Percentiles rank a stretch among this genome's conserved stretches.
Conservation (phyloP, 1,140 invertebrate species). For the Hycleus phaleratus region DNA sequence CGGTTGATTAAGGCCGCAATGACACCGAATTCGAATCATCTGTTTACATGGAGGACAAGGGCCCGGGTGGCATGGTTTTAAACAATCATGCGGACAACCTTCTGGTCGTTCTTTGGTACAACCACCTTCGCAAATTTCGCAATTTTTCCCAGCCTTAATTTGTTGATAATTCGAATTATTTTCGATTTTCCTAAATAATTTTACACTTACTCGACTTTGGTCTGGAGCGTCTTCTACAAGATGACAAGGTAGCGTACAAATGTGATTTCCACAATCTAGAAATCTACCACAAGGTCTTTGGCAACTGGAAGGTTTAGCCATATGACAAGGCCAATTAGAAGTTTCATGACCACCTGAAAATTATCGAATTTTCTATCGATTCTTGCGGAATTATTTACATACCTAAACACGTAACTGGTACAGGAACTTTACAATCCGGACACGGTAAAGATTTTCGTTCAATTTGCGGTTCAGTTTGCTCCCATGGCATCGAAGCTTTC, state of each 20-base stretch:
- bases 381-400: too few species aligned
- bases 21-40: constrained; percentile 64
- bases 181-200: not conserved
- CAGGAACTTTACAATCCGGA: constrained; percentile 60
- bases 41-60: constrained; percentile 62
- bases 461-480: constrained; percentile 45
- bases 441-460: constrained; percentile 61
- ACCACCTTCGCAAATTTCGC: constrained; percentile 62
- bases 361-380: too few species aligned
- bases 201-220: constrained; percentile 40
- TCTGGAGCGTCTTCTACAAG: constrained; percentile 43
- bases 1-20: constrained; percentile 67
- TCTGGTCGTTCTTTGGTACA: constrained; percentile 61
- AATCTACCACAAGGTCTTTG: constrained; percentile 59
- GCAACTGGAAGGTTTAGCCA: constrained; percentile 64
- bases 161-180: too few species aligned
- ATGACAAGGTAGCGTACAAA: constrained; percentile 68
- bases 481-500: constrained; percentile 70
- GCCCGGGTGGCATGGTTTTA: constrained; percentile 65
- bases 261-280: constrained; percentile 73
- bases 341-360: constrained; percentile 63
- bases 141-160: constrained; percentile 45
- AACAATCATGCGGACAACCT: constrained; percentile 74
- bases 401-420: constrained; percentile 64
- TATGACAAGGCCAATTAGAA: constrained; percentile 64